phyloP scores from a whole-genome alignment of 2,113 vertebrate species.

The Puma concolor region DNA sequence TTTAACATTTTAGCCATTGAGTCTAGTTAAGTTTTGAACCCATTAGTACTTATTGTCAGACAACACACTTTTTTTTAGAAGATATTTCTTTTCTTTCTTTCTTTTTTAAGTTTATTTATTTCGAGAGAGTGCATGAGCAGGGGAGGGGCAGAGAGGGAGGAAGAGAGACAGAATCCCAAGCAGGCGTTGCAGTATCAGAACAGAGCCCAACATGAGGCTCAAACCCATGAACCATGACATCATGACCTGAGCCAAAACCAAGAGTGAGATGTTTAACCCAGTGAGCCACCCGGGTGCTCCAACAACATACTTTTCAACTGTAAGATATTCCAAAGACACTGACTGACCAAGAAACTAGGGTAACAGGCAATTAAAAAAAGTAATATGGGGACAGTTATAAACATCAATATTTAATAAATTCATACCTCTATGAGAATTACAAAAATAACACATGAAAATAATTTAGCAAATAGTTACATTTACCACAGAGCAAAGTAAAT shows the following conservation, averaged over 20 bases:
- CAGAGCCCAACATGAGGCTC: no score
- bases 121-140: no score
- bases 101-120: no score
- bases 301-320: neutral
- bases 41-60: neutral
- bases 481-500: neutral
- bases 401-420: neutral
- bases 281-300: no score
- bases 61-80: neutral
- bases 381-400: neutral
- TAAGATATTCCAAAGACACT: neutral
- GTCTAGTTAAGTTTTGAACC: neutral
- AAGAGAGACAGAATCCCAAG: no score
- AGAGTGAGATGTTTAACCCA: no score
- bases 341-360: neutral
- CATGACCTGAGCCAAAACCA: no score
- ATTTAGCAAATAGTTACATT: constrained; percentile 7
- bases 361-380: neutral
- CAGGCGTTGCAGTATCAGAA: no score
- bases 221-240: no score
- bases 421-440: neutral
- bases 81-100: no score
- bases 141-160: no score
- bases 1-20: neutral
- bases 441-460: neutral